These are phyloP conservation scores for Entomobrya proxima DNA, from an alignment of 2,888 invertebrate genomes.

Conservation along the genomic window DNA sequence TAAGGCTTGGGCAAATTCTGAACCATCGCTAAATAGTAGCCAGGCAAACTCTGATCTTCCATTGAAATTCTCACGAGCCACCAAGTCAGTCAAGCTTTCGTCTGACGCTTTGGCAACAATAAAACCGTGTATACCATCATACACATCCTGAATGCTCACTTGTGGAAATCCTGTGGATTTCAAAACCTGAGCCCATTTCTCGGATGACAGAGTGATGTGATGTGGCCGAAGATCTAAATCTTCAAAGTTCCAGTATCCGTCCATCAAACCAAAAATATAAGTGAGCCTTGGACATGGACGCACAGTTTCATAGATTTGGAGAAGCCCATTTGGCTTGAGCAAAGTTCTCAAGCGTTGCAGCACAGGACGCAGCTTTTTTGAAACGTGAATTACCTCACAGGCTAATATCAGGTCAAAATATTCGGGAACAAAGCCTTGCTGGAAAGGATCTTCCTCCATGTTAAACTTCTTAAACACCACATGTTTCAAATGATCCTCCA, in stretches of 20 bases:
- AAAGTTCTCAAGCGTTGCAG: neutral
- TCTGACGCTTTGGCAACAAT: neutral
- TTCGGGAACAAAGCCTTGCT: conserved; percentile 32
- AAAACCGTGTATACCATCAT: neutral
- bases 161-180: neutral
- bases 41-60: neutral
- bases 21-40: neutral
- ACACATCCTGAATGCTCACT: neutral
- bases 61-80: too few species aligned
- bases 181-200: conserved; percentile 28
- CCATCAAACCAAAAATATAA: conserved; percentile 33
- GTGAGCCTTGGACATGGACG: neutral
- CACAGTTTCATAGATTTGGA: conserved; percentile 24
- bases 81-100: too few species aligned
- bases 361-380: neutral
- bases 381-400: conserved; percentile 34
- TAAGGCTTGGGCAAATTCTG: neutral
- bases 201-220: neutral
- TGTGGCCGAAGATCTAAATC: conserved; percentile 32
- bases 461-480: conserved; percentile 29
- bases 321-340: neutral
- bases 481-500: neutral
- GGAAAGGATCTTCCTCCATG: conserved; percentile 50
- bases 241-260: conserved; percentile 41
- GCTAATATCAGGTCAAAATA: conserved; percentile 38